Evolutionary conservation across 2,797 vertebrate species (phyloP), one percentile per base, ranked within the genome.

Genomic region (Carduelis carduelis): DNA sequence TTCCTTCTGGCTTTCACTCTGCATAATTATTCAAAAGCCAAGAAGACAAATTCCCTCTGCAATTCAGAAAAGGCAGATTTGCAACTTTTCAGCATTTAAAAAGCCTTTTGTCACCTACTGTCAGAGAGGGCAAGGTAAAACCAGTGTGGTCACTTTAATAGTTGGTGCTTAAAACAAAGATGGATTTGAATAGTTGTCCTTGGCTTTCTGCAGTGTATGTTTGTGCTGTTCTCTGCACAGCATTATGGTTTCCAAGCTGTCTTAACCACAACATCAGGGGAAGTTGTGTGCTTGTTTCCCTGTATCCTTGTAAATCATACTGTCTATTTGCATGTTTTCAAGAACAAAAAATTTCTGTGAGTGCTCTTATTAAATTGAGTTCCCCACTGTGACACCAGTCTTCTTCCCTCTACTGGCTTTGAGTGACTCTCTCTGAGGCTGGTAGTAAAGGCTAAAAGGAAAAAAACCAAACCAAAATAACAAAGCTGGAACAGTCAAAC

Each of bases 271-370:
- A 69, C 75, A 95, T 86, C 56, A 72, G 86, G 68, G 93, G 89
- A 92, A 93, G 59, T 53, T 32, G 52, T 71, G 72, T 52, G 11
- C 83, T 94, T 74, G 37, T 89, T 95, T 90, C 69, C 19, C 86
- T 97, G 89, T 90, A 89, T 96, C 90, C 71, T 86, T 97, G 89
- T 93, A 97, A 97, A 92, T 97, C 93, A 89, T 75, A 94, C 69
- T 92, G 77, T 76, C 95, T 83, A 55, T 97, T 94, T 96, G 78
- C 81, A 83, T 74, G 87, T 59, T 95, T 97, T 94, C 83, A 94
- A 61, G 83, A 95, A 96, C 89, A 95, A 95, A 96, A 93, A 94
- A 96, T 92, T 91, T 95, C 83, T 88, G 34, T 52, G 53, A 95
- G 49, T 82, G 80, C 37, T 94, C 93, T 88, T 86, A 87, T 91